Evolutionary conservation across 2,888 invertebrate species (phyloP).

Genomic region (Amiota mariae): DNA sequence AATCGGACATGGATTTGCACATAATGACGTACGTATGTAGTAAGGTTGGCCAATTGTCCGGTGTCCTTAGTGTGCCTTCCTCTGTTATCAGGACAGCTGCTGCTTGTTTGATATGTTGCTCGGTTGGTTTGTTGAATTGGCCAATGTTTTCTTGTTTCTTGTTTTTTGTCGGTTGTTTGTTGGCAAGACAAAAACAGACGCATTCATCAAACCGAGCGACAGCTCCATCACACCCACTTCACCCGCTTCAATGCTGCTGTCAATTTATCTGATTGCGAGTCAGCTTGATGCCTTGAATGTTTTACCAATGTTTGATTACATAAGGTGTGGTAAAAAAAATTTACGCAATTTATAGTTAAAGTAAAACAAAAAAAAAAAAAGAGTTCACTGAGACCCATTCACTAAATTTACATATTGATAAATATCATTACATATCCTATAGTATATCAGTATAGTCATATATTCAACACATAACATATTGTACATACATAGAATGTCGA

Average conservation of each 20-base stretch:
- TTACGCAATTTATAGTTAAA: conserved; percentile 27
- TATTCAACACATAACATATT: neutral
- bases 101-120: conserved; percentile 3
- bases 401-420: conserved; percentile 29
- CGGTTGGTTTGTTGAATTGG: conserved; percentile 12
- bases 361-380: conserved; percentile 1
- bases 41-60: neutral
- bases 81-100: neutral
- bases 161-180: conserved; percentile 1
- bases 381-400: neutral
- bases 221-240: conserved; percentile 6
- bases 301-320: neutral
- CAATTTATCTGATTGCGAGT: conserved; percentile 30
- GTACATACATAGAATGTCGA: conserved; percentile 2
- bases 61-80: too few species aligned
- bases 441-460: neutral
- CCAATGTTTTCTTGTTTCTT: conserved; percentile 9
- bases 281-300: conserved; percentile 1
- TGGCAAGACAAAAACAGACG: conserved; percentile 24
- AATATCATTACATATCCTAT: conserved; percentile 1
- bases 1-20: conserved; percentile 18
- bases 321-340: conserved; percentile 10
- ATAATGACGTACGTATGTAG: conserved; percentile 13
- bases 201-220: conserved; percentile 30
- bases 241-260: conserved; percentile 4